phyloP scores from a whole-genome alignment of 1,140 invertebrate genomes.

The Drosophila insularis region DNA sequence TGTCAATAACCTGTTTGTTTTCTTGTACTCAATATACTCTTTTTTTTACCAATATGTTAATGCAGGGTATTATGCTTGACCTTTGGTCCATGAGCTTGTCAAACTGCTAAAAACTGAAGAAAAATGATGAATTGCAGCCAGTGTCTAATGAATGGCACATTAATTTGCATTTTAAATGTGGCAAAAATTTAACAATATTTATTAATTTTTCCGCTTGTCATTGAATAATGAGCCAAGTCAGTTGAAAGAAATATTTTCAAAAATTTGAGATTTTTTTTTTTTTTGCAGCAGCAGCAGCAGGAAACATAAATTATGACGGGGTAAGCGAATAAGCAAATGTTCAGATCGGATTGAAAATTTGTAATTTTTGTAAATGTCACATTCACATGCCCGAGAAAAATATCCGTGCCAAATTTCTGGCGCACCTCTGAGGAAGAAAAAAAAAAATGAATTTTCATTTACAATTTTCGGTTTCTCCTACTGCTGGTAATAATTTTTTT shows the following conservation, averaged over 20 bases:
- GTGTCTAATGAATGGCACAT: conserved; percentile 63
- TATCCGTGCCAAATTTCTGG: conserved; percentile 47
- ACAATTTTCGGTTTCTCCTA: conserved; percentile 25
- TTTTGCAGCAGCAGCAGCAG: conserved; percentile 24
- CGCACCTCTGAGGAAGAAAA: conserved; percentile 32
- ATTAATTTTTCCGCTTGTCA: conserved; percentile 39
- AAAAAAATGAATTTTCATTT: conserved; percentile 42
- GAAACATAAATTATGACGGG: conserved; percentile 54
- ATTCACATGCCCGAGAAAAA: conserved; percentile 49
- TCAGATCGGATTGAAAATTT: conserved; percentile 39
- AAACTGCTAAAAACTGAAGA: conserved; percentile 28
- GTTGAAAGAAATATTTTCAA: conserved; percentile 16
- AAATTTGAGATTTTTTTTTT: not conserved
- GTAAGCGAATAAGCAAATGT: conserved; percentile 12
- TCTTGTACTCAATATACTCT: not conserved
- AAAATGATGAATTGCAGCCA: conserved; percentile 54
- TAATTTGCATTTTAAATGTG: conserved; percentile 67
- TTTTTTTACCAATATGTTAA: not conserved
- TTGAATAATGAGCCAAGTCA: conserved; percentile 56
- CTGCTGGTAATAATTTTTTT: not conserved
- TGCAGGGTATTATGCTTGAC: conserved; percentile 25
- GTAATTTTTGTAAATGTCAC: conserved; percentile 57
- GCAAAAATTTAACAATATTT: conserved; percentile 17
- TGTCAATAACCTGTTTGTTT: not conserved
- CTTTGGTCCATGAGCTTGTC: conserved; percentile 51